Evolutionary conservation across 2,113 vertebrate species (phyloP), one percentile per base, ranked within the genome.

Genomic region (Myrmecophaga tridactyla): DNA sequence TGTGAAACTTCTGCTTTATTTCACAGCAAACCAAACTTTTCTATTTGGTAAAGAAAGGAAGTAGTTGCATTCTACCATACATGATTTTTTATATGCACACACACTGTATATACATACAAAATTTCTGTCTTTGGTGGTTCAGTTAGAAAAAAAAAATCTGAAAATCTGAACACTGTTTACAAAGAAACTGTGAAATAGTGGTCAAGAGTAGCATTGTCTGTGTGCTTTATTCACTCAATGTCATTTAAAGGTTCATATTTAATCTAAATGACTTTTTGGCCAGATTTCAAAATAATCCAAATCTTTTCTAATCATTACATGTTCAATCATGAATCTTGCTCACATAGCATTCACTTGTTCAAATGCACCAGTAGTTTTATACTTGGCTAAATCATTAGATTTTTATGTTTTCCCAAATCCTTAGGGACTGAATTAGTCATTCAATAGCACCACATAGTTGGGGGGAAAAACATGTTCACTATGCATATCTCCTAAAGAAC

Each of bases 71-170:
- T 92, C 95, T 56, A 93, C 75, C 70, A 80, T 78, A 51, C 48
- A 23, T 87, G 92, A 96, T 95, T 98, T 94, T 95, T 86, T 90
- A 92, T 95, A 95, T 63, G 92, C 53, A 96, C 76, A 90, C 89
- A 80, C 90, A 92, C 31, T 86, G 92, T 95, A 88, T 95, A 97
- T 95, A 97, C 78, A 97, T 56, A 92, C 25, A 95, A 92, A 62
- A 72, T 43, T 97, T 97, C 97, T 98, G 92, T 98, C 98, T 98
- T 98, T 98, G 98, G 98, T 96, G 98, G 97, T 89, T 95, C 43
- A 94, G 82, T 97, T 81, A 94, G 70, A 46, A 94, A 88, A 34
- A 98, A 83, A 88, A 81, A 89, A 41, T 84, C 2, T 34, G 90
- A 95, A 86, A 96, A 70, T 86, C 0, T 53, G 85, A 97, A 87